A percentile compares a stretch with the other conserved stretches of the same genome.
These are phyloP conservation scores for Drosophila lacteicornis DNA, from an alignment of 1,140 invertebrate genomes.

Conservation along the genomic window DNA sequence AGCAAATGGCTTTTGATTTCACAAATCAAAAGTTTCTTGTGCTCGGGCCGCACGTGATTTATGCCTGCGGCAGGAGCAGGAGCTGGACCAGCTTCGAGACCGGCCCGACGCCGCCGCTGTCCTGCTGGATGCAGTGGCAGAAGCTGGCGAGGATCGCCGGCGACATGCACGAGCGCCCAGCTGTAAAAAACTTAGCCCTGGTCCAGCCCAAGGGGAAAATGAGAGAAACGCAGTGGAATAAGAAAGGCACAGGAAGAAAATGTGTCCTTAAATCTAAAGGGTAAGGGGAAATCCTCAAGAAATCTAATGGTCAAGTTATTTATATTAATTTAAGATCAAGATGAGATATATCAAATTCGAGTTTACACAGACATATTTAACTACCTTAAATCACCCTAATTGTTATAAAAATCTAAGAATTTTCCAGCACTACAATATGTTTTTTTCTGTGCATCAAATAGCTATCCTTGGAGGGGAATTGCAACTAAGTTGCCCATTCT, in stretches of 20 bases:
- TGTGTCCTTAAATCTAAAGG: not conserved
- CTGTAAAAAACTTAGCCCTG: slow-evolving; percentile 49
- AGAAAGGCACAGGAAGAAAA: slow-evolving; percentile 6
- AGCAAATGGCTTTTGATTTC: slow-evolving; percentile 85
- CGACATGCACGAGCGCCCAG: slow-evolving; percentile 62
- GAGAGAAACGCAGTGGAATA: slow-evolving; percentile 22
- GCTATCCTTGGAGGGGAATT: not conserved
- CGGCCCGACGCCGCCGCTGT: slow-evolving; percentile 6
- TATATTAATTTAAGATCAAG: too few species aligned
- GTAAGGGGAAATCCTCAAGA: too few species aligned
- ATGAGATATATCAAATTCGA: too few species aligned
- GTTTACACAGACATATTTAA: too few species aligned
- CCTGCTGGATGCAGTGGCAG: slow-evolving; percentile 5
- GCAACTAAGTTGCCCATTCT: slow-evolving; percentile 58
- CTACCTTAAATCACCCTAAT: too few species aligned
- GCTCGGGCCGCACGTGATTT: slow-evolving; percentile 79
- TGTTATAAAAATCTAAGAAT: too few species aligned
- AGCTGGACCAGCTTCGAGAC: slow-evolving; percentile 34
- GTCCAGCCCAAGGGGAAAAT: slow-evolving; percentile 33
- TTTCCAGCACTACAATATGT: not conserved
- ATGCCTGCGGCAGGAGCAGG: slow-evolving; percentile 70
- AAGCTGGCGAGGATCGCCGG: slow-evolving; percentile 44
- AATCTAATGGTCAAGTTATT: too few species aligned
- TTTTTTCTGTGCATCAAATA: slow-evolving; percentile 8
- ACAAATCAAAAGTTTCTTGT: slow-evolving; percentile 85